Percentiles rank a stretch among this genome's conserved stretches.
Conservation (phyloP, 1,140 invertebrate genomes). For the Nymphalis io region DNA sequence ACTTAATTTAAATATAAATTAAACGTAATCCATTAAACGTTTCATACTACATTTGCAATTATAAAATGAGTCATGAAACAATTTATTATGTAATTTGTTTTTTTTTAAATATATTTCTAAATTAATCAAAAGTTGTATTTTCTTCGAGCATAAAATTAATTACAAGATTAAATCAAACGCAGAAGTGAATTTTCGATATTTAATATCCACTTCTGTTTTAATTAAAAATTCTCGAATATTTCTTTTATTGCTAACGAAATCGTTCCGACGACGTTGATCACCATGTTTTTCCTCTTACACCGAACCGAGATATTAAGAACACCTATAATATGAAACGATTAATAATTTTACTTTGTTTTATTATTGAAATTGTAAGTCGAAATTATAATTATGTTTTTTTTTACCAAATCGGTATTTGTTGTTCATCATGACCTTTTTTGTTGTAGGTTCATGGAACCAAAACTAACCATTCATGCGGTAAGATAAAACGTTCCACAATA, state of each 20-base stretch:
- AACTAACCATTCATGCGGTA: slow-evolving; percentile 43
- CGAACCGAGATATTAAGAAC: slow-evolving; percentile 39
- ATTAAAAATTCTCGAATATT: slow-evolving; percentile 35
- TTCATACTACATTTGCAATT: neutral
- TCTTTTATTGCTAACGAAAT: slow-evolving; percentile 49
- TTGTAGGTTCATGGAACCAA: slow-evolving; percentile 42
- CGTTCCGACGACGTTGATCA: slow-evolving; percentile 39
- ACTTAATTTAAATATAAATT: too few species aligned
- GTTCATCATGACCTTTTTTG: slow-evolving; percentile 7
- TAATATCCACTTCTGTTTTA: slow-evolving; percentile 30
- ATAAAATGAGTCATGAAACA: neutral
- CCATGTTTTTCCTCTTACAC: slow-evolving; percentile 37
- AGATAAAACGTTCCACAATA: slow-evolving; percentile 21
- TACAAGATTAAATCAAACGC: slow-evolving; percentile 27
- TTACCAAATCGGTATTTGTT: slow-evolving; percentile 16
- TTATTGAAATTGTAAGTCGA: slow-evolving; percentile 26
- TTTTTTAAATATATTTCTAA: neutral
- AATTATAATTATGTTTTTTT: slow-evolving; percentile 7
- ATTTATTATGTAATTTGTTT: neutral
- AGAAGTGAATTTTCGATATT: slow-evolving; percentile 13
- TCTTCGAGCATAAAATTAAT: slow-evolving; percentile 21
- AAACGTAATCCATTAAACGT: neutral
- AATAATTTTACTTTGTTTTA: slow-evolving; percentile 25
- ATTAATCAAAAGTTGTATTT: neutral
- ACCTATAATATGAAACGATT: slow-evolving; percentile 50